A percentile compares a stretch with the other conserved stretches of the same genome.
Conservation (phyloP, 2,797 vertebrate species). For the Sciaenops ocellatus region DNA sequence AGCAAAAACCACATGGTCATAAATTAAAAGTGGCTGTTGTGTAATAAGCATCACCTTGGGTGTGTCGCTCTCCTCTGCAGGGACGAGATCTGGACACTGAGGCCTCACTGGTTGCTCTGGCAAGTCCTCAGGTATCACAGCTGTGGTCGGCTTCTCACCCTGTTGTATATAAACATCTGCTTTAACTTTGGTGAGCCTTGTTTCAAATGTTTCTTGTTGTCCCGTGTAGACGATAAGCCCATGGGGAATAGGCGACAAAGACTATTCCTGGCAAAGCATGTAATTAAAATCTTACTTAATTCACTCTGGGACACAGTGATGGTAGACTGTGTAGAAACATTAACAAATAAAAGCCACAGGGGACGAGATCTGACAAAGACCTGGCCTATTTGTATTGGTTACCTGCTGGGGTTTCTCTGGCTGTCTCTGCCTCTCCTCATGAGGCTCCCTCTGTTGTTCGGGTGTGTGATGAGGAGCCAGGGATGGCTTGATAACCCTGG, state of each 20-base stretch:
- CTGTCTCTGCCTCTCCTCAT: slow-evolving; percentile 85
- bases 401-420: slow-evolving; percentile 76
- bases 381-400: slow-evolving; percentile 34
- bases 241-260: not conserved
- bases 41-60: slow-evolving; percentile 63
- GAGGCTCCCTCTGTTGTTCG: slow-evolving; percentile 83
- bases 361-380: slow-evolving; percentile 38
- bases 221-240: not conserved
- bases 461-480: slow-evolving; percentile 80
- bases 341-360: slow-evolving; percentile 30
- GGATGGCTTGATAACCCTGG: slow-evolving; percentile 84
- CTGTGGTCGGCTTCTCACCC: slow-evolving; percentile 68
- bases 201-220: slow-evolving; percentile 18
- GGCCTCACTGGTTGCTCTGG: slow-evolving; percentile 63
- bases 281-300: slow-evolving; percentile 24
- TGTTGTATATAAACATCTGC: slow-evolving; percentile 48
- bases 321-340: slow-evolving; percentile 19
- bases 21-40: not conserved
- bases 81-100: slow-evolving; percentile 56
- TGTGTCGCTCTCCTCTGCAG: slow-evolving; percentile 65
- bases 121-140: slow-evolving; percentile 55
- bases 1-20: not conserved
- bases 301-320: slow-evolving; percentile 6
- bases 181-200: slow-evolving; percentile 15
- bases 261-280: slow-evolving; percentile 14